Evolutionary conservation across 2,888 invertebrate genomes (phyloP), one percentile per base, ranked within the genome.

Genomic region (Caenorhabditis sp.): DNA sequence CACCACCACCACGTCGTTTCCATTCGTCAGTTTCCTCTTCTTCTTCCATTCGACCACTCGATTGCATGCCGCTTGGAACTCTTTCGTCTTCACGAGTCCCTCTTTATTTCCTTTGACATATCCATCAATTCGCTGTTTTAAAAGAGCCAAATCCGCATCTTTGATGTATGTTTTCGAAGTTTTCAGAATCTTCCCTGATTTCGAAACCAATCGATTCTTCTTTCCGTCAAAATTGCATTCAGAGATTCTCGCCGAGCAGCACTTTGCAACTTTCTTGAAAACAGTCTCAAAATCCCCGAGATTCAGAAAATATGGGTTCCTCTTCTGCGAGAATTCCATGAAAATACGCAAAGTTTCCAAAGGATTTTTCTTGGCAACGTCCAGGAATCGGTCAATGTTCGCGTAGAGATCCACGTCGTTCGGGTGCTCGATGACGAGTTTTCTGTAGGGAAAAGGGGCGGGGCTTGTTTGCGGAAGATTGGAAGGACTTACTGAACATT

Each of bases 71-170:
- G 24, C 22, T 18, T 44, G 47, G n/a, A 67, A 62, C 24, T 81
- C 81, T 15, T 60, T 51, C 15, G 24, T 50, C 26, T 47, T 69
- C 26, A 80, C 47, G 9, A 60, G 44, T n/a, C 70, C 80, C 55
- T 74, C 60, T 20, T 65, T 80, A n/a, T 13, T 40, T 15, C 20
- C 28, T n/a, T 65, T 51, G 9, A 68, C 69, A 28, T 50, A 72
- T 22, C 44, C 68, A 60, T 72, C 80, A 6, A 72, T 68, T 20
- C 50, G 18, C 2, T 62, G 24, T n/a, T 64, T 74, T 56, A 74
- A n/a, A 1, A 44, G 0, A 1, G 50, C 11, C 9, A 24, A 18
- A 18, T 62, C 37, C 18, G 53, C 2, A 1, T 18, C 1, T 0
- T 56, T 58, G 32, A 64, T 62, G 50, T 37, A 35, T 4, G 47